These are phyloP conservation scores for Homalodisca vitripennis DNA, from an alignment of 1,140 invertebrate species.

Conservation along the genomic window DNA sequence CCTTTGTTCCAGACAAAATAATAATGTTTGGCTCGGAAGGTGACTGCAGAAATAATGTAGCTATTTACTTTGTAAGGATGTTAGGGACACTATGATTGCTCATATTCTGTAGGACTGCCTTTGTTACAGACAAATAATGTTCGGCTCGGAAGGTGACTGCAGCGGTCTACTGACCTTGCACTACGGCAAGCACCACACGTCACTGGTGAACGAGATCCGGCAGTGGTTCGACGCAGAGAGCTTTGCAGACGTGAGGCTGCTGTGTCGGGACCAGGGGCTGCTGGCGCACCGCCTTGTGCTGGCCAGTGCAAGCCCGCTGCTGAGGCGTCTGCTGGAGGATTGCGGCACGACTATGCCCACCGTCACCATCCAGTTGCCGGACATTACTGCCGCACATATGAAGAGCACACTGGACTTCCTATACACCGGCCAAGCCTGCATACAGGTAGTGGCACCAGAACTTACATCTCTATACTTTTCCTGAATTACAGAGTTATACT, in stretches of 20 bases:
- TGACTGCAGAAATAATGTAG: neutral
- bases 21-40: neutral
- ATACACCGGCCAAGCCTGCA: constrained; percentile 80
- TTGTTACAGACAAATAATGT: constrained; percentile 29
- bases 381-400: constrained; percentile 72
- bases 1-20: too few species aligned
- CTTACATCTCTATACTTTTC: too few species aligned
- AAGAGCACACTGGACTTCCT: constrained; percentile 77
- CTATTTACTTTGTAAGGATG: neutral
- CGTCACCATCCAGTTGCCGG: constrained; percentile 74
- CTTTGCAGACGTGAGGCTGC: constrained; percentile 76
- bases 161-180: constrained; percentile 76
- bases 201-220: constrained; percentile 80
- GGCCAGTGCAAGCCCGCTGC: constrained; percentile 78
- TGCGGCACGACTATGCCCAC: constrained; percentile 54
- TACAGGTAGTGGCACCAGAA: too few species aligned
- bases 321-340: constrained; percentile 71
- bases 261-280: constrained; percentile 71
- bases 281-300: constrained; percentile 77
- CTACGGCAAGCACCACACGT: constrained; percentile 86
- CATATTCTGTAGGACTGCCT: too few species aligned
- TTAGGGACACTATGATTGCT: too few species aligned
- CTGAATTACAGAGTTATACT: too few species aligned
- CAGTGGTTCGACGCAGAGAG: constrained; percentile 78
- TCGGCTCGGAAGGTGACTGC: constrained; percentile 43